Conservation (phyloP, 2,888 invertebrate species). For the Barypeithes pellucidus region DNA sequence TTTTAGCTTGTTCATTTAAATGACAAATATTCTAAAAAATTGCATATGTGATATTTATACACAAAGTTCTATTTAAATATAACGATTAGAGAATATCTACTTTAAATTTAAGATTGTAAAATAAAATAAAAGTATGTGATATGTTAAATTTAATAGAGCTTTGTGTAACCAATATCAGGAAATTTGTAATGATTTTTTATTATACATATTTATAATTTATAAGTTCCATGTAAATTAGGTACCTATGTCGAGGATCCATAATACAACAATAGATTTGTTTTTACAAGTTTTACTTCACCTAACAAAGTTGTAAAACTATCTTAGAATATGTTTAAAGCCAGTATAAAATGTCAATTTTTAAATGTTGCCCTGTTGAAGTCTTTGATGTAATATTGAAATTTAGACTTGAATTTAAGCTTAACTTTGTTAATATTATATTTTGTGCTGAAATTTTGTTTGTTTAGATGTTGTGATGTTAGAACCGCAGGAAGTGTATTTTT, state of each 20-base stretch:
- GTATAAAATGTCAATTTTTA: no score
- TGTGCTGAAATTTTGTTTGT: constrained; percentile 1
- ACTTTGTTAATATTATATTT: neutral
- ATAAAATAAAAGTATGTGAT: constrained; percentile 10
- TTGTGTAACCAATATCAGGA: neutral
- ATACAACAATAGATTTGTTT: no score
- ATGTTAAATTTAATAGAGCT: constrained; percentile 1
- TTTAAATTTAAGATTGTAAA: constrained; percentile 5
- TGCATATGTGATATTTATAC: neutral
- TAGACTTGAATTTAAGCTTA: neutral
- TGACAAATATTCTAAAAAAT: neutral
- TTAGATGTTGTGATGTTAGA: neutral
- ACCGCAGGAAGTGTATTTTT: neutral
- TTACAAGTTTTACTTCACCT: no score
- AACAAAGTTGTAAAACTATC: no score
- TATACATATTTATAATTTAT: no score
- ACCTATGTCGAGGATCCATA: no score
- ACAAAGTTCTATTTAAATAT: neutral
- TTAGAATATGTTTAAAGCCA: no score
- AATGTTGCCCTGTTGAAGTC: no score
- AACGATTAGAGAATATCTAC: neutral
- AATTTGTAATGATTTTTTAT: no score
- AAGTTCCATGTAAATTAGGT: no score
- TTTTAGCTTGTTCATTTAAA: no score
- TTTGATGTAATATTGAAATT: neutral